These are phyloP conservation scores for Drosophila subquinaria DNA, from an alignment of 2,888 invertebrate genomes.

Conservation along the genomic window DNA sequence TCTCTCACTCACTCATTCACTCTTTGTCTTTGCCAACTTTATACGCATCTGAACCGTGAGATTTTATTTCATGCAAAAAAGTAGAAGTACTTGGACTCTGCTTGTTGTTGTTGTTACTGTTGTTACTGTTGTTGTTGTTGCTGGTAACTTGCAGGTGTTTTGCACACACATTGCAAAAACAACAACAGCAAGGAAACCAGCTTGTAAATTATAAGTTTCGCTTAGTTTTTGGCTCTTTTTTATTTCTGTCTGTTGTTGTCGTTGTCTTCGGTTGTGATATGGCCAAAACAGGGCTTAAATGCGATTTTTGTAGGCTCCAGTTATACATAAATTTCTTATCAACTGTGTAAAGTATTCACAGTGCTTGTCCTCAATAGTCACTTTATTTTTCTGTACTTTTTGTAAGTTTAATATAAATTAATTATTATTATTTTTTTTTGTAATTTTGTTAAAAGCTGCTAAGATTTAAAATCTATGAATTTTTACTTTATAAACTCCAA, in stretches of 20 bases:
- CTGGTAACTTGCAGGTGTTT: constrained; percentile 61
- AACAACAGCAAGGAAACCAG: constrained; percentile 66
- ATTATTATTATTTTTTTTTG: too few species aligned
- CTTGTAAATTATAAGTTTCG: constrained; percentile 72
- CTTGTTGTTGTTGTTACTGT: constrained; percentile 23
- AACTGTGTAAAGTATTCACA: constrained; percentile 1
- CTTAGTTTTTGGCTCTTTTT: constrained; percentile 31
- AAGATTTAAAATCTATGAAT: neutral
- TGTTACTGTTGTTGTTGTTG: constrained; percentile 11
- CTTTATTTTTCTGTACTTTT: neutral
- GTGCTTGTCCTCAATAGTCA: neutral
- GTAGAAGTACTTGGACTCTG: constrained; percentile 71
- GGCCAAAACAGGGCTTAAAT: neutral
- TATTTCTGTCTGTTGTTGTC: constrained; percentile 2
- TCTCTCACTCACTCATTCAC: constrained; percentile 5
- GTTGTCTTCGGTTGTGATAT: constrained; percentile 11
- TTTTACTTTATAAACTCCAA: neutral
- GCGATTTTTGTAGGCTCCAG: neutral
- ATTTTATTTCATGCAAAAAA: constrained; percentile 81
- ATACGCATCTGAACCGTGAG: constrained; percentile 81
- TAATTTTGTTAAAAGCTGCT: neutral
- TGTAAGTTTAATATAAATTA: too few species aligned
- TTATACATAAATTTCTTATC: constrained; percentile 19
- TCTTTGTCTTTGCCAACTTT: constrained; percentile 67
- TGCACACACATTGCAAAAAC: constrained; percentile 43